A percentile compares a stretch with the other conserved stretches of the same genome.
phyloP scores from a whole-genome alignment of 2,888 invertebrate species.

The Meloe dianella region DNA sequence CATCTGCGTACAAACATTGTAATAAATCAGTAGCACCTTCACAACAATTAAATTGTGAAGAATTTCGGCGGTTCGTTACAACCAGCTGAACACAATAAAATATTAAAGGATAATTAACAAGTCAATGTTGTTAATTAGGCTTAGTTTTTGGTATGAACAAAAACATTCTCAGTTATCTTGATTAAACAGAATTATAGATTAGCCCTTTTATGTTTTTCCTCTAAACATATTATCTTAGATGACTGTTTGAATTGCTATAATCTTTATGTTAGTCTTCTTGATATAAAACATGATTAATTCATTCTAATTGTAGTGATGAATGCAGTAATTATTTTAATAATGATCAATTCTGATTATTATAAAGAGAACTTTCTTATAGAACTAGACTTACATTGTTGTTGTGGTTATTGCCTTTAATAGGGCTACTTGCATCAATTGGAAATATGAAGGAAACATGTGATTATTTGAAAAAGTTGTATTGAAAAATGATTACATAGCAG shows the following conservation, averaged over 20 bases:
- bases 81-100: conserved; percentile 27
- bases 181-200: conserved; percentile 24
- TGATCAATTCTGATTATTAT: neutral
- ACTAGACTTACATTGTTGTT: neutral
- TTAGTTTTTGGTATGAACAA: neutral
- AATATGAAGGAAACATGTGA: conserved; percentile 20
- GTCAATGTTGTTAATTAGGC: conserved; percentile 26
- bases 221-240: neutral
- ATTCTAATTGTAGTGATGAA: conserved; percentile 1
- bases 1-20: conserved; percentile 19
- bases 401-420: neutral
- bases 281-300: neutral
- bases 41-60: conserved; percentile 12
- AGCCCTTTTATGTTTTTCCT: neutral
- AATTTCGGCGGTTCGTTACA: conserved; percentile 25
- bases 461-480: conserved; percentile 23
- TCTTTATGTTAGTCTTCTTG: neutral
- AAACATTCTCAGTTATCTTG: conserved; percentile 21
- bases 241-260: neutral
- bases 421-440: conserved; percentile 10
- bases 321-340: neutral
- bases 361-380: too few relatives aligned
- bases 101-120: conserved; percentile 27
- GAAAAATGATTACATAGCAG: conserved; percentile 29
- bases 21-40: conserved; percentile 26